phyloP scores from a whole-genome alignment of 1,140 invertebrate species.

The Gyrodactylus bullatarudis region DNA sequence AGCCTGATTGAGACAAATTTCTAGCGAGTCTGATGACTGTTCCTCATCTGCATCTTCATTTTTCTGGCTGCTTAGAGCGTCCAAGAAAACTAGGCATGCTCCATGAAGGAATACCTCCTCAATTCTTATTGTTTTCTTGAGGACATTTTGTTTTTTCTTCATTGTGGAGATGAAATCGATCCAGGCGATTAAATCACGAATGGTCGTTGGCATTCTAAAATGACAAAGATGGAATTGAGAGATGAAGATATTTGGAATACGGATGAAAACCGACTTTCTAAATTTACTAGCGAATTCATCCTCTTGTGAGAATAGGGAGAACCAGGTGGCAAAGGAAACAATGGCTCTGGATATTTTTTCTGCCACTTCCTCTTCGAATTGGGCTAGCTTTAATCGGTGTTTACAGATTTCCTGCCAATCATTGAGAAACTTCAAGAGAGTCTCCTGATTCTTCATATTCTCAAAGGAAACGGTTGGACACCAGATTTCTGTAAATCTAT shows the following conservation, averaged over 20 bases:
- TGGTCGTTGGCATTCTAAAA: constrained; percentile 27
- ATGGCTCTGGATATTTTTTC: background rate
- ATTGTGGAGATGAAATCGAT: constrained; percentile 44
- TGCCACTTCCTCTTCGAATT: constrained; percentile 14
- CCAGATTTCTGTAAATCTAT: constrained; percentile 97
- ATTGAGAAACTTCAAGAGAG: constrained; percentile 14
- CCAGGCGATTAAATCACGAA: constrained; percentile 67
- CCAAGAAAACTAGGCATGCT: background rate
- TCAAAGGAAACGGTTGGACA: constrained; percentile 28
- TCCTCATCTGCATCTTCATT: background rate
- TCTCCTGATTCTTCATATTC: background rate
- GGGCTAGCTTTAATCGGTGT: constrained; percentile 23
- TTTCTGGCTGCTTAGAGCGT: background rate
- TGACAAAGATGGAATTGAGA: constrained; percentile 1
- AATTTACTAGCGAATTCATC: background rate
- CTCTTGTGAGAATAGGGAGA: constrained; percentile 11
- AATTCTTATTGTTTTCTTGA: background rate
- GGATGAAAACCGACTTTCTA: constrained; percentile 4
- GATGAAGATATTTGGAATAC: background rate
- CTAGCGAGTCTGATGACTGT: background rate
- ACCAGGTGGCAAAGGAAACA: constrained; percentile 21
- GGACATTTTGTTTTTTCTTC: background rate
- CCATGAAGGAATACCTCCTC: background rate
- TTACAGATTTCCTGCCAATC: constrained; percentile 10
- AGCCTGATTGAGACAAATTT: background rate